These are phyloP conservation scores for Venustoraphidia nigricollis DNA, from an alignment of 2,888 invertebrate species.

Conservation along the genomic window DNA sequence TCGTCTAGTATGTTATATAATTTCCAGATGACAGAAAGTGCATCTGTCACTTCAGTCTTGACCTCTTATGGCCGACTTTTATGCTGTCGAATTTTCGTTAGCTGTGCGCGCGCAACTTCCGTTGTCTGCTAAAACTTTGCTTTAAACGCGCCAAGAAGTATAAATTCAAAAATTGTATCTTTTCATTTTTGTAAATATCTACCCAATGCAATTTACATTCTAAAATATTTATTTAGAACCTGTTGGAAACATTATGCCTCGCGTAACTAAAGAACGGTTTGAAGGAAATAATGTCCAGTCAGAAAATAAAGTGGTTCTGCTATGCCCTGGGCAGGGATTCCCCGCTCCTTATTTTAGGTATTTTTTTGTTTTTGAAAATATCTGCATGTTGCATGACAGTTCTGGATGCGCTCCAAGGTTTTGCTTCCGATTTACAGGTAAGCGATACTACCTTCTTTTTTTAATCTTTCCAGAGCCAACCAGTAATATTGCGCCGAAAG, in stretches of 20 bases:
- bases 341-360: conserved; percentile 16
- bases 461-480: conserved; percentile 40
- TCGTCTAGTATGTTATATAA: no score
- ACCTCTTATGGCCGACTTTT: no score
- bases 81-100: no score
- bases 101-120: no score
- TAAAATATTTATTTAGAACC: conserved; percentile 22
- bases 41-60: no score
- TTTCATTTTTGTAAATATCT: not conserved
- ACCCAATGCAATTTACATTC: not conserved
- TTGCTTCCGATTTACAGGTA: no score
- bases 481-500: conserved; percentile 48
- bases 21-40: no score
- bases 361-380: not conserved
- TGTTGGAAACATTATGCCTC: conserved; percentile 25
- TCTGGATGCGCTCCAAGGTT: no score
- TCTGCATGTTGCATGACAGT: no score
- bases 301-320: conserved; percentile 16
- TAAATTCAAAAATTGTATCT: no score
- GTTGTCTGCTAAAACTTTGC: no score
- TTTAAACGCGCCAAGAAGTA: no score
- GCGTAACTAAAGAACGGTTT: conserved; percentile 28
- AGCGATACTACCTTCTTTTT: not conserved
- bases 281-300: conserved; percentile 25
- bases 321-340: conserved; percentile 20